These are phyloP conservation scores for Volucella bombylans DNA, from an alignment of 2,888 invertebrate species.

Conservation along the genomic window DNA sequence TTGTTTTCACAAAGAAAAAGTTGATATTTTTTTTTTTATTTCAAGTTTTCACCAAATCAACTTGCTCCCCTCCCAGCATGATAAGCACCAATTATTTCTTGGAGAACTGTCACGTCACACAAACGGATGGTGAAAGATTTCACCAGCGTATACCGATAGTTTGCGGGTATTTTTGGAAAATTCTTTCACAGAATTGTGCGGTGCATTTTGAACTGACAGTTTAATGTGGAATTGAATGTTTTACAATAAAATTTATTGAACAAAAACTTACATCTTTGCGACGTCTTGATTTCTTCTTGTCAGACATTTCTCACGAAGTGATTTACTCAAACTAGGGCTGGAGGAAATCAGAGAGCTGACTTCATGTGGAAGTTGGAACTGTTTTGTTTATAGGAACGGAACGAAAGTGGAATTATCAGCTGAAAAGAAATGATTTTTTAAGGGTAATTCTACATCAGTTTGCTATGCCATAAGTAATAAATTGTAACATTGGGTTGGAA, in stretches of 20 bases:
- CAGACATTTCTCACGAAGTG: conserved; percentile 79
- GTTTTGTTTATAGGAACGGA: conserved; percentile 8
- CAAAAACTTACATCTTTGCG: conserved; percentile 82
- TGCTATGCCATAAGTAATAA: too few relatives aligned
- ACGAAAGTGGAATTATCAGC: background rate
- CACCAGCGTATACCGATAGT: conserved; percentile 28
- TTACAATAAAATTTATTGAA: conserved; percentile 5
- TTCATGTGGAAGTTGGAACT: conserved; percentile 8
- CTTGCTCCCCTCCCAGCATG: conserved; percentile 12
- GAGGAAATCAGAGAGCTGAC: conserved; percentile 43
- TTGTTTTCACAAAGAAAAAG: conserved; percentile 29
- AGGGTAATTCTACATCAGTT: too few relatives aligned
- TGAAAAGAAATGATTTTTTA: background rate
- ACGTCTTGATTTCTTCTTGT: conserved; percentile 81
- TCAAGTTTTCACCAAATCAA: conserved; percentile 41
- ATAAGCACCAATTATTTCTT: conserved; percentile 12
- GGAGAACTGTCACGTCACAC: conserved; percentile 61
- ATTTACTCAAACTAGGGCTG: conserved; percentile 54
- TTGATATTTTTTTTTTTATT: conserved; percentile 3
- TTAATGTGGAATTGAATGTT: background rate
- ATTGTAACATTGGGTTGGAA: too few relatives aligned
- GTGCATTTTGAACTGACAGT: background rate
- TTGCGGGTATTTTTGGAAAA: conserved; percentile 10
- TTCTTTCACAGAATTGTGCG: conserved; percentile 4
- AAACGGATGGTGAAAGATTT: conserved; percentile 38